These are phyloP conservation scores for Catharus bicknelli DNA, from an alignment of 2,113 vertebrate species.

Conservation along the genomic window DNA sequence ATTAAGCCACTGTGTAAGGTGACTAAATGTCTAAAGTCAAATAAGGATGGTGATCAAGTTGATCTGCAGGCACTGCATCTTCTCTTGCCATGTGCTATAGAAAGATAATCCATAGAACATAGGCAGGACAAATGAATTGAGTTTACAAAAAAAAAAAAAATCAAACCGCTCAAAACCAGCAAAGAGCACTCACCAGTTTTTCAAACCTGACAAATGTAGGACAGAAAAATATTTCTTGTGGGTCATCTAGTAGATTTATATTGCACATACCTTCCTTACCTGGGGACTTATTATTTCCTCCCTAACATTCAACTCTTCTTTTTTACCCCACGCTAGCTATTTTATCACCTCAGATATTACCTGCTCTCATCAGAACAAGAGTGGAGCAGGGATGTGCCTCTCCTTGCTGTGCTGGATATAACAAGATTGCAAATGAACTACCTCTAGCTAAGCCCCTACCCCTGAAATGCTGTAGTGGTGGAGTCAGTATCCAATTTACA, in stretches of 20 bases:
- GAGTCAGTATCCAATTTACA: not conserved
- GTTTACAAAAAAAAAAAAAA: not conserved
- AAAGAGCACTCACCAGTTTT: not conserved
- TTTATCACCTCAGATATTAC: not conserved
- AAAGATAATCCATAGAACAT: not conserved
- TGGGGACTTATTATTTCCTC: not conserved
- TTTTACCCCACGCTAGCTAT: not conserved
- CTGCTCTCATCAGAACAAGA: not conserved
- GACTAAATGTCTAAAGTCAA: not conserved
- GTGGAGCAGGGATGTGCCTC: not conserved
- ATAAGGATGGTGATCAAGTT: rapidly evolving
- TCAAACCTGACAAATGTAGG: not conserved
- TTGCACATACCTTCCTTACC: not conserved
- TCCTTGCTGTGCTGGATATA: not conserved
- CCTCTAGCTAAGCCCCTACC: not conserved
- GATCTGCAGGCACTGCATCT: not conserved
- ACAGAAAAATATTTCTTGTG: not conserved
- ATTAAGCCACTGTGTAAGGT: not conserved
- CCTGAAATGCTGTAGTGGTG: not conserved
- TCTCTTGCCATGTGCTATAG: not conserved
- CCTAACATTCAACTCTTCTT: not conserved
- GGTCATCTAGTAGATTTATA: not conserved
- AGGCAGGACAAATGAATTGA: not conserved
- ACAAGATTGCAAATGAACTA: not conserved
- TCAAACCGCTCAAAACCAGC: not conserved